phyloP scores from a whole-genome alignment of 2,888 invertebrate species.

The Enchytraeus crypticus region DNA sequence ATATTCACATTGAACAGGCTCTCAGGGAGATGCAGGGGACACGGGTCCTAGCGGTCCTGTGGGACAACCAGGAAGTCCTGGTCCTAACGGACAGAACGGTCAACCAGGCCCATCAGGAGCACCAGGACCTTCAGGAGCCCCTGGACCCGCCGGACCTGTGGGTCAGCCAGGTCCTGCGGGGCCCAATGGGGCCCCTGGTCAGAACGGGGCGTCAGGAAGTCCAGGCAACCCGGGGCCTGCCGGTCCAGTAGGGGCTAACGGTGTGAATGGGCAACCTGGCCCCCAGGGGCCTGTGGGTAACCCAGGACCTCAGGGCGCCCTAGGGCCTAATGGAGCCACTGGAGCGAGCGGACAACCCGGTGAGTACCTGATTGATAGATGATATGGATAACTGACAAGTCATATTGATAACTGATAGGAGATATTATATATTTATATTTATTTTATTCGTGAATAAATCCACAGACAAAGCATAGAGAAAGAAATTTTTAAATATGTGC shows the following conservation, averaged over 20 bases:
- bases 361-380: conserved; percentile 4
- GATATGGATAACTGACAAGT: too few relatives aligned
- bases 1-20: conserved; percentile 1
- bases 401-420: too few relatives aligned
- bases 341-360: conserved; percentile 10
- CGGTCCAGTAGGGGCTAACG: conserved; percentile 2
- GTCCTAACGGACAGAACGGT: conserved; percentile 15
- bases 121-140: conserved; percentile 11
- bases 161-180: conserved; percentile 15
- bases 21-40: conserved; percentile 2
- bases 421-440: too few relatives aligned
- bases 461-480: too few relatives aligned
- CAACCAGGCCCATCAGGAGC: conserved; percentile 15
- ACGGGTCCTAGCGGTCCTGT: conserved; percentile 7
- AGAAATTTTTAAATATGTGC: too few relatives aligned
- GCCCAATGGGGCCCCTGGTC: background rate
- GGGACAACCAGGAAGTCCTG: conserved; percentile 8
- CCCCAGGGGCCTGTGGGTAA: conserved; percentile 3
- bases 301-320: background rate
- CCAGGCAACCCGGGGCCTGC: conserved; percentile 1
- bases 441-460: too few relatives aligned
- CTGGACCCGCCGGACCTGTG: conserved; percentile 6
- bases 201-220: background rate
- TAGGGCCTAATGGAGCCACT: conserved; percentile 1
- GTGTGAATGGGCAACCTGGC: conserved; percentile 17